phyloP scores from a whole-genome alignment of 2,113 vertebrate genomes.

The Corydoras maculifer region DNA sequence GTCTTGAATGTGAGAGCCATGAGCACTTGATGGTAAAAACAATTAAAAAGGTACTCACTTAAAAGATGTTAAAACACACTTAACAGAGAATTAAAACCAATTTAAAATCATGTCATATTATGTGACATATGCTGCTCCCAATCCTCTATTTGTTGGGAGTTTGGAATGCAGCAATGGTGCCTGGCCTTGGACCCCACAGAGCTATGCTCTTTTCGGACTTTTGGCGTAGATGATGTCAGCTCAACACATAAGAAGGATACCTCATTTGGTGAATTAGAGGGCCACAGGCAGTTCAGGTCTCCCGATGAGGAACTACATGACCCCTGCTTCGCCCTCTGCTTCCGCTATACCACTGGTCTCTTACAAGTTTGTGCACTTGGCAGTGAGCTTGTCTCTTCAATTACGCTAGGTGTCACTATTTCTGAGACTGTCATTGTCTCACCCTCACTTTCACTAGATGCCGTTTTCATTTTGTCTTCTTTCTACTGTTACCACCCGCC shows the following conservation, averaged over 20 bases:
- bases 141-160: background rate
- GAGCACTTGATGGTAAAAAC: conserved; percentile 10
- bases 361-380: background rate
- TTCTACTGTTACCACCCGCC: no score
- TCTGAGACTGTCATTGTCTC: no score
- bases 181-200: background rate
- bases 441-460: no score
- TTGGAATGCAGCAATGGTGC: no score
- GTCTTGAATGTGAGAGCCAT: conserved; percentile 22
- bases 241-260: background rate
- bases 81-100: background rate
- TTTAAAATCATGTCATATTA: background rate
- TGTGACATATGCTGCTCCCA: background rate
- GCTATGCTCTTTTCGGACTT: rapidly evolving
- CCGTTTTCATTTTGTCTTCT: no score
- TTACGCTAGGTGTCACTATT: no score
- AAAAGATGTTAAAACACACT: background rate
- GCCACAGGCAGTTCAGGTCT: background rate
- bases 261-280: background rate
- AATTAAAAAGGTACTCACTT: background rate
- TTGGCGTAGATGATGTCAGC: background rate
- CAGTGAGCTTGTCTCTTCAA: background rate
- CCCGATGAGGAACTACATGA: background rate
- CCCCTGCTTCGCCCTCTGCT: no score
- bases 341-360: background rate